A percentile compares a stretch with the other conserved stretches of the same genome.
Conservation (phyloP, 2,888 invertebrate species). For the Margaritifera margaritifera region DNA sequence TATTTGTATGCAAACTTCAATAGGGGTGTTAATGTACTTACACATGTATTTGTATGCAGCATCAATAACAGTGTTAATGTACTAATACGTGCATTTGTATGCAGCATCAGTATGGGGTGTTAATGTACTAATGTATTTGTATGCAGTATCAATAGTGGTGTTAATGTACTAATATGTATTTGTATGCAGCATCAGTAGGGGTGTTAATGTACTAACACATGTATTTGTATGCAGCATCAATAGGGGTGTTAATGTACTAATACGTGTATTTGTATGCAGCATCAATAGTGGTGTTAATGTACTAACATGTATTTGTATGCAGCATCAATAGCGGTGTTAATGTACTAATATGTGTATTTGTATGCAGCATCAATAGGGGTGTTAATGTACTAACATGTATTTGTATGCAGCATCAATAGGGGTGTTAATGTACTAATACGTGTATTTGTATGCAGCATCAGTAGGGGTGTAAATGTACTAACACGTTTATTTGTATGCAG, state of each 20-base stretch:
- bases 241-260: neutral
- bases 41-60: no score
- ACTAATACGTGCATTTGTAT: neutral
- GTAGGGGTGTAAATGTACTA: neutral
- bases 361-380: no score
- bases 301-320: neutral
- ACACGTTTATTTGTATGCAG: no score
- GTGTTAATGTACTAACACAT: neutral
- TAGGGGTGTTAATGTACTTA: neutral
- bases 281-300: neutral
- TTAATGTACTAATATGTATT: neutral
- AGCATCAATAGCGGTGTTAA: no score
- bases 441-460: no score
- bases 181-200: no score
- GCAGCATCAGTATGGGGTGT: no score
- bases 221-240: no score
- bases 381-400: neutral
- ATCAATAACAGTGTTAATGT: neutral
- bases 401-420: no score
- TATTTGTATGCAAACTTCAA: no score
- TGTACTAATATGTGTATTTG: neutral
- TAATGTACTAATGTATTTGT: neutral
- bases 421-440: neutral
- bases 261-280: no score
- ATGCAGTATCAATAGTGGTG: no score